Percentiles rank a stretch among this genome's conserved stretches.
Conservation (phyloP, 2,113 vertebrate genomes). For the Phainopepla nitens region DNA sequence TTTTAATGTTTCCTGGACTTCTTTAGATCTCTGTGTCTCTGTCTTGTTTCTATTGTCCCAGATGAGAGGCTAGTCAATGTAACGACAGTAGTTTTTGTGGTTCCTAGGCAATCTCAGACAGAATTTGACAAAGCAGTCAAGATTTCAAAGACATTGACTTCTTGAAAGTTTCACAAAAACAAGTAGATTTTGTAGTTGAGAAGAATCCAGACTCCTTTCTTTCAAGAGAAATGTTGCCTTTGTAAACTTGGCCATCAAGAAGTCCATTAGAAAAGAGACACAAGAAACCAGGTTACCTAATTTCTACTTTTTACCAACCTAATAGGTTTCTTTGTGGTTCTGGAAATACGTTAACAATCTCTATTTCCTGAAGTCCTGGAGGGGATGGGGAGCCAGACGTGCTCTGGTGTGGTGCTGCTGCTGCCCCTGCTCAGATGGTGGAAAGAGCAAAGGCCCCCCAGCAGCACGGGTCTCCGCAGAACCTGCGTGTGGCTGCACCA, state of each 20-base stretch:
- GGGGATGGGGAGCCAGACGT: background rate
- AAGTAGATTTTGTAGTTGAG: background rate
- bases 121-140: background rate
- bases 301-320: background rate
- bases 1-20: background rate
- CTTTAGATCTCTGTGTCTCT: background rate
- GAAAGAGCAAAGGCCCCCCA: background rate
- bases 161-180: background rate
- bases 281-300: background rate
- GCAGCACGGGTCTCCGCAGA: background rate
- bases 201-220: background rate
- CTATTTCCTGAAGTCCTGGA: background rate
- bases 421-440: background rate
- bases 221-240: background rate
- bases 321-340: background rate
- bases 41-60: background rate
- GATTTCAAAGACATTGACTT: background rate
- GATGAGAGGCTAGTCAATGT: background rate
- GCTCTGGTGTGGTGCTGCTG: background rate
- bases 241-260: background rate
- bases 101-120: background rate
- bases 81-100: background rate
- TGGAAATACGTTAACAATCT: background rate
- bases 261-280: background rate
- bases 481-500: rapidly evolving